These are phyloP conservation scores for Oxycera nigricornis DNA, from an alignment of 2,888 invertebrate species.

Conservation along the genomic window DNA sequence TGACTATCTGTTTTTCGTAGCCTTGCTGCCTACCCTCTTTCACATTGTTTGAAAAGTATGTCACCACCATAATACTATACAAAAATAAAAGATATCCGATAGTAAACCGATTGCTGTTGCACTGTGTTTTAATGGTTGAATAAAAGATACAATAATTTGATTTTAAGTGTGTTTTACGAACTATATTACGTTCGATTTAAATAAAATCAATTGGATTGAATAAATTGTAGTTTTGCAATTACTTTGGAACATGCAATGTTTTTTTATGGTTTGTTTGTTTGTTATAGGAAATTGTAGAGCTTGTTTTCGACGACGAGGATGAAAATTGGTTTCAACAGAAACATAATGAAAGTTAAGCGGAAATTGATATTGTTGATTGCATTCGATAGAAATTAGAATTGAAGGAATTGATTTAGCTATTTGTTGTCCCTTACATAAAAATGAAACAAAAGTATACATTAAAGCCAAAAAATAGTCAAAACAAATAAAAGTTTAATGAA, in stretches of 20 bases:
- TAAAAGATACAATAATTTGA: background rate
- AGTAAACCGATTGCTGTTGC: background rate
- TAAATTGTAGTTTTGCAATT: constrained; percentile 25
- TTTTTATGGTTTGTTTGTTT: constrained; percentile 6
- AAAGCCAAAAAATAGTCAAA: no score
- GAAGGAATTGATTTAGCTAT: no score
- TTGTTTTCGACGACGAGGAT: background rate
- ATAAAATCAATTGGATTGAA: constrained; percentile 24
- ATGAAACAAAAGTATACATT: no score
- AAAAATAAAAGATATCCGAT: background rate
- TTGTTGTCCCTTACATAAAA: no score
- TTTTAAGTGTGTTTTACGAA: constrained; percentile 2
- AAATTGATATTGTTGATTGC: no score
- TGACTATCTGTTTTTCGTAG: background rate
- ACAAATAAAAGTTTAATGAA: no score
- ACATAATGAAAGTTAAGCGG: no score
- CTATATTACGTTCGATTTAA: constrained; percentile 37
- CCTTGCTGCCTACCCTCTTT: background rate
- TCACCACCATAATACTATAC: background rate
- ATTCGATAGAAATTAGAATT: no score
- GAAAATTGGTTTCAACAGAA: no score
- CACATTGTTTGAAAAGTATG: background rate
- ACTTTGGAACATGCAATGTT: constrained; percentile 19
- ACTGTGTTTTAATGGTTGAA: background rate
- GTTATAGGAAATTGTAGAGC: background rate